Percentiles rank a stretch among this genome's conserved stretches.
phyloP scores from a whole-genome alignment of 1,140 invertebrate species.

The Babylonia areolata region DNA sequence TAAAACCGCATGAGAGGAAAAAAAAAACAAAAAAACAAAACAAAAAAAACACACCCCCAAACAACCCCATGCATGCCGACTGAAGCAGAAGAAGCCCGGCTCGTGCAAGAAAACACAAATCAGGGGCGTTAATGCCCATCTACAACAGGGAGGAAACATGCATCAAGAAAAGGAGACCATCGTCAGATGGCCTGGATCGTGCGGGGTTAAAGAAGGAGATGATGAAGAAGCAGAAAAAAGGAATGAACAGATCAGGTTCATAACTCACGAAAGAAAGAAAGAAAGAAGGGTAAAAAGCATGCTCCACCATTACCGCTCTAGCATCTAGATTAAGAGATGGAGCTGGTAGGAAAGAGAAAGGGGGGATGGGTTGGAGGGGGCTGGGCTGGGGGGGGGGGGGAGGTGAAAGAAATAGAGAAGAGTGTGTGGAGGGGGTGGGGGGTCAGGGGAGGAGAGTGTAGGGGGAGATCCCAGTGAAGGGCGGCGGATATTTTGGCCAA shows the following conservation, averaged over 20 bases:
- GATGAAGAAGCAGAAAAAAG: neutral
- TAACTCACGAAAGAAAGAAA: neutral
- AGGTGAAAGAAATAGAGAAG: neutral
- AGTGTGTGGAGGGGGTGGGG: neutral
- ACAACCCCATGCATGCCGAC: neutral
- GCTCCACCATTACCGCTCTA: neutral
- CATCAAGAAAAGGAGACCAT: neutral
- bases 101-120: conserved; percentile 7
- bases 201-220: neutral
- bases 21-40: no score
- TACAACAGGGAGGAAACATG: neutral
- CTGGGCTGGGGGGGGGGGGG: neutral
- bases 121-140: conserved; percentile 4
- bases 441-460: neutral
- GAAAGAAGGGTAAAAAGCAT: neutral
- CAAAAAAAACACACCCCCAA: no score
- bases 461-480: no score
- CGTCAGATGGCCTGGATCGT: neutral
- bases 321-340: conserved; percentile 3
- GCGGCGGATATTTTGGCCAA: neutral
- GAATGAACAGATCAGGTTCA: neutral
- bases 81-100: neutral
- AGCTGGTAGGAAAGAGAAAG: no score
- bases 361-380: neutral
- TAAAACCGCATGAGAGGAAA: no score